A percentile compares a stretch with the other conserved stretches of the same genome.
Conservation (phyloP, 2,113 vertebrate species). For the Mustela lutreola region DNA sequence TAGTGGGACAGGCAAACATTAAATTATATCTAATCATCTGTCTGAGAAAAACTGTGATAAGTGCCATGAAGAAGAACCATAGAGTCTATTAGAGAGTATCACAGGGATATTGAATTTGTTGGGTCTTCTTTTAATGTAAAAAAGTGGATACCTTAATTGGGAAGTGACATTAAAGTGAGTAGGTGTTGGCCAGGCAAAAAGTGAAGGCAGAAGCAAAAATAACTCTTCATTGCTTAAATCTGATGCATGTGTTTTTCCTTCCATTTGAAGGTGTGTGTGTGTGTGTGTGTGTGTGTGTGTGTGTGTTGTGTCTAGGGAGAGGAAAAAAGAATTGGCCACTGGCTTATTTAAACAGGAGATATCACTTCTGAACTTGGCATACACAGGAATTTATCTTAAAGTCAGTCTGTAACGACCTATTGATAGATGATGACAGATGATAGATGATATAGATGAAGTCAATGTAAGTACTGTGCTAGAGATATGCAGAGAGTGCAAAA, state of each 20-base stretch:
- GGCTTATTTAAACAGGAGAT: not conserved
- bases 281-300: too few relatives aligned
- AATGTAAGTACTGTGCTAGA: not conserved
- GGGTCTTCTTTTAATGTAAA: not conserved
- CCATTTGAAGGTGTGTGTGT: not conserved
- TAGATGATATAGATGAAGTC: not conserved
- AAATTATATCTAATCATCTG: not conserved
- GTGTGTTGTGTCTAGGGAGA: not conserved
- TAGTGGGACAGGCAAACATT: not conserved
- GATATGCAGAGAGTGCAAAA: not conserved
- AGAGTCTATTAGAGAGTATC: not conserved
- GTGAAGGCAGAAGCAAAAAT: not conserved
- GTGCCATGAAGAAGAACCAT: not conserved
- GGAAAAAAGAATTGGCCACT: not conserved
- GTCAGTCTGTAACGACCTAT: not conserved
- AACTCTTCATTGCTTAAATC: not conserved
- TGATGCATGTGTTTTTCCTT: not conserved
- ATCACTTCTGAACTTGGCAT: constrained; percentile 45
- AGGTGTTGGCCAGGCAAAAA: not conserved
- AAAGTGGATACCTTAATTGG: not conserved
- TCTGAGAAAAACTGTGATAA: not conserved
- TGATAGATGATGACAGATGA: not conserved
- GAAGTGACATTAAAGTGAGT: constrained; percentile 58
- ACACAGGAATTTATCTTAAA: constrained; percentile 32
- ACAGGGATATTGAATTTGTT: too few relatives aligned